These are phyloP conservation scores for Poliocrania exsul DNA, from an alignment of 2,797 vertebrate genomes.

Conservation along the genomic window DNA sequence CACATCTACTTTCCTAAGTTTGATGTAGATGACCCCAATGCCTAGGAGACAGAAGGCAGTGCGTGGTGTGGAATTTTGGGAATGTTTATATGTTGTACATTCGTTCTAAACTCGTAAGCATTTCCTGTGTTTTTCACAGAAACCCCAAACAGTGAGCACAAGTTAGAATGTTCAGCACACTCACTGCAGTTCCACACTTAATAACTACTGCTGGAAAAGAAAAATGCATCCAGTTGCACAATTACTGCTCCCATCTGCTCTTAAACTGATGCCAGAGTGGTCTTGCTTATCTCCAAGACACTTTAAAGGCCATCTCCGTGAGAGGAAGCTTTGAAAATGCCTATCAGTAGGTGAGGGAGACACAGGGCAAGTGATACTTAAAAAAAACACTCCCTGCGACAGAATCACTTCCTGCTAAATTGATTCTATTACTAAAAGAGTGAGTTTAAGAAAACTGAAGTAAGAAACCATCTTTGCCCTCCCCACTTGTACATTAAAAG, in stretches of 20 bases:
- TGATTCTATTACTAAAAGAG: neutral
- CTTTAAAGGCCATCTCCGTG: neutral
- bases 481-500: neutral
- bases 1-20: neutral
- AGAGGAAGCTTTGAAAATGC: neutral
- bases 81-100: neutral
- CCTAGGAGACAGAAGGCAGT: neutral
- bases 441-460: neutral
- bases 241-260: neutral
- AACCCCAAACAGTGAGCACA: neutral
- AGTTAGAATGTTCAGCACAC: neutral
- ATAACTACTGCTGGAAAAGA: neutral
- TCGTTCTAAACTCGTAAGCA: neutral
- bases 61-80: neutral
- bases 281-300: neutral
- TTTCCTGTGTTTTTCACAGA: neutral
- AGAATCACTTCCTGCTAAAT: neutral
- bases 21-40: neutral
- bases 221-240: neutral
- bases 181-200: neutral
- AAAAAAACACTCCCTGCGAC: neutral
- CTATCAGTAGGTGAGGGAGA: neutral
- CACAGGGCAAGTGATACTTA: neutral
- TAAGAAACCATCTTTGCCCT: fast-evolving
- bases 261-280: neutral